A percentile compares a stretch with the other conserved stretches of the same genome.
Evolutionary conservation across 2,113 vertebrate genomes (phyloP).

Genomic region (Thomomys bottae): DNA sequence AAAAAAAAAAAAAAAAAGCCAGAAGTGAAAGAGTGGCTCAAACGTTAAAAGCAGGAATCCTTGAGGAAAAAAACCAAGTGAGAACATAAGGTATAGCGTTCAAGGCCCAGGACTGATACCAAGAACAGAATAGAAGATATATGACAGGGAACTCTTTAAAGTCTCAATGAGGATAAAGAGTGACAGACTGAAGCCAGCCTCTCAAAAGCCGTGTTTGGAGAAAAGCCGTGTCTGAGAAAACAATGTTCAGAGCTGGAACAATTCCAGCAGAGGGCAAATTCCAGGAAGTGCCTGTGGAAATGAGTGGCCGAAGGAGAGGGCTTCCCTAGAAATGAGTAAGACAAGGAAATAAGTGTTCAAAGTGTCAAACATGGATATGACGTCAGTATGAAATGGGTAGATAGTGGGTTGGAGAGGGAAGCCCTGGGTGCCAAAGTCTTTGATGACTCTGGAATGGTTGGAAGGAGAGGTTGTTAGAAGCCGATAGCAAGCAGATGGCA

Average conservation of each 20-base stretch:
- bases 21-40: too few relatives aligned
- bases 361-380: neutral
- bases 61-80: too few relatives aligned
- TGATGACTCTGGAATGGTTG: neutral
- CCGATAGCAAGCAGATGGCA: neutral
- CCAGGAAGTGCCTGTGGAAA: constrained; percentile 6
- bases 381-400: neutral
- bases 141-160: neutral
- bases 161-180: neutral
- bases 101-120: too few relatives aligned
- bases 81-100: too few relatives aligned
- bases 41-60: too few relatives aligned
- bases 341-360: neutral
- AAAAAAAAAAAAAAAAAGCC: too few relatives aligned
- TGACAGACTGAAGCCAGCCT: neutral
- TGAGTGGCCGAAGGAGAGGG: neutral
- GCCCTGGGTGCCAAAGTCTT: neutral
- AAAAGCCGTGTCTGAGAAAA: neutral
- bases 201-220: neutral
- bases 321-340: neutral
- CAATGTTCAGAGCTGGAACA: neutral
- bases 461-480: neutral
- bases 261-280: neutral
- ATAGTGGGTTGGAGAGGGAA: neutral
- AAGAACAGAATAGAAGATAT: neutral